A percentile compares a stretch with the other conserved stretches of the same genome.
Conservation (phyloP, 1,140 invertebrate genomes). For the Mamestra configurata region DNA sequence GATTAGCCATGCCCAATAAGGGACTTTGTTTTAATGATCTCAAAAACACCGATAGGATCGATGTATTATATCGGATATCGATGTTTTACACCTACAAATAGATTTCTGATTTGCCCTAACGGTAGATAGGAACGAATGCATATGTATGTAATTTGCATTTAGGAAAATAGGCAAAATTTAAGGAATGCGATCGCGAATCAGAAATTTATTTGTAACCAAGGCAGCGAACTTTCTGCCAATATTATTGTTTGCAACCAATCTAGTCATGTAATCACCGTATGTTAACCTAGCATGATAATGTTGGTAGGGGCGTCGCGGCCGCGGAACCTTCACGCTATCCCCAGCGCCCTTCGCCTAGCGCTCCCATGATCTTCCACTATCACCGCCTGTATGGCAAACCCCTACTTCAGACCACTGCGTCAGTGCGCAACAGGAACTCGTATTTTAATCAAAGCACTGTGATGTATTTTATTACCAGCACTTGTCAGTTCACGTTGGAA, state of each 20-base stretch:
- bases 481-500: slow-evolving; percentile 22
- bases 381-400: slow-evolving; percentile 77
- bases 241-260: slow-evolving; percentile 47
- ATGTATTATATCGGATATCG: slow-evolving; percentile 36
- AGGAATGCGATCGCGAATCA: slow-evolving; percentile 62
- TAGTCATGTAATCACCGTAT: slow-evolving; percentile 51
- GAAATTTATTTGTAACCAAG: slow-evolving; percentile 64
- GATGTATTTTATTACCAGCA: slow-evolving; percentile 53
- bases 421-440: slow-evolving; percentile 64
- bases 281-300: slow-evolving; percentile 39
- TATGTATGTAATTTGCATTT: slow-evolving; percentile 52
- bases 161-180: slow-evolving; percentile 53
- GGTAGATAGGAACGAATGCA: slow-evolving; percentile 55
- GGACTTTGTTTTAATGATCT: slow-evolving; percentile 22
- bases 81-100: slow-evolving; percentile 58
- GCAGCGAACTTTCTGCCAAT: slow-evolving; percentile 64
- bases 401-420: slow-evolving; percentile 66
- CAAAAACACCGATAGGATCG: slow-evolving; percentile 36
- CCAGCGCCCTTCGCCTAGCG: slow-evolving; percentile 82
- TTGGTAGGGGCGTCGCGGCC: slow-evolving; percentile 62
- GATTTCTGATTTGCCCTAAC: slow-evolving; percentile 62
- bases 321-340: slow-evolving; percentile 70
- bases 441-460: slow-evolving; percentile 45
- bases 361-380: slow-evolving; percentile 82
- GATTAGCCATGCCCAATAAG: slow-evolving; percentile 18